Base-by-base conservation (phyloP, 2,888 invertebrate species). In the Leuctra nigra region DNA sequence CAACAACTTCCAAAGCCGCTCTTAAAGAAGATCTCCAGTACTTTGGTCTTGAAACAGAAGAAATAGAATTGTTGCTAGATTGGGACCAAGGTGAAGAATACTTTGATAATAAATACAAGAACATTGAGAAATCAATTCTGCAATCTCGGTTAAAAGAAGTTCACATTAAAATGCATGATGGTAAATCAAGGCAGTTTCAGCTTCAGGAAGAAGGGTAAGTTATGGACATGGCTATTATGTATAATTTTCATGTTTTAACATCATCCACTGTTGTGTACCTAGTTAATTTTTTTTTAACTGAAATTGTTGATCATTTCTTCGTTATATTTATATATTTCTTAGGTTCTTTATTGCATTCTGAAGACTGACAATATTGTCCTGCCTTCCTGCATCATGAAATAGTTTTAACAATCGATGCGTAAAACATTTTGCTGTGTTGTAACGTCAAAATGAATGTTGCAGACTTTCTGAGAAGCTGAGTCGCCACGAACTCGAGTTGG, bases 41-140 rank as follows among this genome's bases (percentile, higher is more conserved):
- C 50, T 72, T 71, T 38, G 79, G 77, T 29, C 67, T 80, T 4
- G 70, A 73, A 3, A 66, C 70, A 50, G 74, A 77, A 4, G 79
- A 80, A 67, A 72, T 79, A 18, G 70, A 75, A 62, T 61, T 80
- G n/a, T 75, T 75, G 52, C 68, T 71, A 39, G 76, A 77, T 52
- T 73, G 73, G 63, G 72, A 76, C 66, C 70, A 71, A 22, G 75
- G 75, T 6, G 59, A 66, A 24, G 66, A 69, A 38, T 66, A 68
- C 54, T 60, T 68, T 33, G 57, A 54, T 64, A 53, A 63, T 64
- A 55, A 62, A 66, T 54, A 71, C 64, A 69, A 64, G 59, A 69
- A 68, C 59, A 58, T 68, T 48, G 68, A 68, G 59, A 50, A 33
- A 4, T 59, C 59, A 35, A 54, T 57, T 14, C 53, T 61, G 6